Evolutionary conservation across 2,888 invertebrate species (phyloP).

Genomic region (Volucella inanis): DNA sequence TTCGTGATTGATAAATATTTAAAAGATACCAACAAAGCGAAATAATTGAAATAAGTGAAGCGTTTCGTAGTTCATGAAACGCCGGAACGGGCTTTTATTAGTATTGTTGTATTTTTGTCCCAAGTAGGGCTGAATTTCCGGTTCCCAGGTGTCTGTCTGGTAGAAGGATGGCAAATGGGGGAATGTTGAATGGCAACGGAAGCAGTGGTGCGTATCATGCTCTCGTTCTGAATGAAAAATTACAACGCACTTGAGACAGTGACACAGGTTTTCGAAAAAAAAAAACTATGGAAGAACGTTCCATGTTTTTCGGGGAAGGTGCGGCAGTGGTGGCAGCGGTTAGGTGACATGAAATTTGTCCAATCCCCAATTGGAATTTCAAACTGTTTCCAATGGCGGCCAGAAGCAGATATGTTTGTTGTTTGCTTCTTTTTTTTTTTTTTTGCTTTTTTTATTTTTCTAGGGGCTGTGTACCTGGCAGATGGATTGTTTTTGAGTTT

Average conservation of each 20-base stretch:
- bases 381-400: slow-evolving; percentile 14
- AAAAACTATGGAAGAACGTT: background rate
- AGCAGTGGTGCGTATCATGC: slow-evolving; percentile 50
- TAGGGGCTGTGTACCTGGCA: background rate
- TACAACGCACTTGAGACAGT: slow-evolving; percentile 61
- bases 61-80: slow-evolving; percentile 77
- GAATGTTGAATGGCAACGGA: background rate
- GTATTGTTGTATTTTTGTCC: slow-evolving; percentile 23
- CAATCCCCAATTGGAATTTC: slow-evolving; percentile 38
- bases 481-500: slow-evolving; percentile 17
- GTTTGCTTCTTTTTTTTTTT: background rate
- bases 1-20: slow-evolving; percentile 83
- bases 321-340: background rate
- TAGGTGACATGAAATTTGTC: slow-evolving; percentile 39
- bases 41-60: slow-evolving; percentile 83
- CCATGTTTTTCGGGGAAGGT: slow-evolving; percentile 11
- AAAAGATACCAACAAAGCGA: slow-evolving; percentile 82
- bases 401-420: background rate
- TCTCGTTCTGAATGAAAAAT: slow-evolving; percentile 55
- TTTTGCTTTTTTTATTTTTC: too few relatives aligned
- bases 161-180: background rate
- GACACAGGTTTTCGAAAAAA: slow-evolving; percentile 50
- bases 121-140: too few relatives aligned
- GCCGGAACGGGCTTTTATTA: slow-evolving; percentile 71
- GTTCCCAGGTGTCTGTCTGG: slow-evolving; percentile 26